phyloP scores from a whole-genome alignment of 2,797 vertebrate genomes.

The Melopsittacus undulatus region DNA sequence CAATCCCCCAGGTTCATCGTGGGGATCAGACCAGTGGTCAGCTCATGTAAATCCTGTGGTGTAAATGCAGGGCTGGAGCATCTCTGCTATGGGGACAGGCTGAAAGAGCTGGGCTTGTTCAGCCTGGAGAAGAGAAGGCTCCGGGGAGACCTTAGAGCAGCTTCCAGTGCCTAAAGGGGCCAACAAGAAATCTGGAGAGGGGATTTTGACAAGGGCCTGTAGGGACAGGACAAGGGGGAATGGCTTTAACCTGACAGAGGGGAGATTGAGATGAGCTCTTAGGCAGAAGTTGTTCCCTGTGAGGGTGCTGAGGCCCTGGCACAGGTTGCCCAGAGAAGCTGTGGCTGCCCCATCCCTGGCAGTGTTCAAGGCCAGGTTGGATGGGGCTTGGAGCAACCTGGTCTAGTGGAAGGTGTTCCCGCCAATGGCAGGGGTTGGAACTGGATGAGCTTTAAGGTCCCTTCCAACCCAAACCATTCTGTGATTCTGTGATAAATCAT shows the following conservation, averaged over 20 bases:
- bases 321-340: too few relatives aligned
- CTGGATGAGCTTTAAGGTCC: neutral
- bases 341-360: too few relatives aligned
- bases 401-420: neutral
- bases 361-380: neutral
- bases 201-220: too few relatives aligned
- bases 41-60: neutral
- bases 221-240: too few relatives aligned
- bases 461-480: neutral
- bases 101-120: neutral
- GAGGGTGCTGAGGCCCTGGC: too few relatives aligned
- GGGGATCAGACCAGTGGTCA: neutral
- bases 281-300: too few relatives aligned
- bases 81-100: neutral
- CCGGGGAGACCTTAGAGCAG: fast-evolving
- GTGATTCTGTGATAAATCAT: neutral
- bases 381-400: neutral
- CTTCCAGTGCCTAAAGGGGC: neutral
- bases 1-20: neutral
- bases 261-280: too few relatives aligned
- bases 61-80: neutral
- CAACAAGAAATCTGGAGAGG: neutral
- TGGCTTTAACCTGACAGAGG: too few relatives aligned
- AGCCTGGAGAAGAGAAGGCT: neutral
- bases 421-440: neutral